A percentile compares a stretch with the other conserved stretches of the same genome.
Evolutionary conservation across 2,888 invertebrate genomes (phyloP).

Genomic region (Himalopsyche tibetana): DNA sequence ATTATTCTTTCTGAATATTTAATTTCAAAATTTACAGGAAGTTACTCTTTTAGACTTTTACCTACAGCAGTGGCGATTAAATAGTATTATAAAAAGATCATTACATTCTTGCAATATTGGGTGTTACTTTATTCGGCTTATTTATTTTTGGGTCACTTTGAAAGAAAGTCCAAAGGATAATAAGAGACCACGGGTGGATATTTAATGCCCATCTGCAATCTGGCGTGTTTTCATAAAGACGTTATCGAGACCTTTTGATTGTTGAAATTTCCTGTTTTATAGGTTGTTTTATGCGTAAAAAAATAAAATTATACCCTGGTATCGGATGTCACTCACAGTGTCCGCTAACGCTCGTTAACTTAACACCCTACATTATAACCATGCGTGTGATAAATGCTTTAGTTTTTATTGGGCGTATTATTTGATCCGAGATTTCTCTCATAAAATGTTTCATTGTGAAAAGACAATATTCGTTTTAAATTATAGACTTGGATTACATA

Average conservation of each 20-base stretch:
- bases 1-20: too few species aligned
- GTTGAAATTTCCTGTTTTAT: constrained; percentile 14
- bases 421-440: constrained; percentile 1
- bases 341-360: constrained; percentile 3
- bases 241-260: constrained; percentile 22
- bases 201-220: constrained; percentile 7
- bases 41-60: background rate
- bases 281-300: constrained; percentile 16
- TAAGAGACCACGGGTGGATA: background rate
- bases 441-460: background rate
- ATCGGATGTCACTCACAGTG: constrained; percentile 29
- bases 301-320: constrained; percentile 10
- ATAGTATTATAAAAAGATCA: background rate
- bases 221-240: constrained; percentile 31
- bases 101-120: constrained; percentile 11
- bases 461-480: background rate
- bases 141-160: background rate
- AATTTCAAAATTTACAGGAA: background rate
- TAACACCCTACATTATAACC: constrained; percentile 9
- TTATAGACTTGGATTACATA: background rate
- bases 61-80: background rate
- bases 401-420: constrained; percentile 8
- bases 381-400: background rate
- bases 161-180: background rate
- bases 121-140: background rate